These are phyloP conservation scores for Penaeus indicus DNA, from an alignment of 1,140 invertebrate species.

Conservation along the genomic window DNA sequence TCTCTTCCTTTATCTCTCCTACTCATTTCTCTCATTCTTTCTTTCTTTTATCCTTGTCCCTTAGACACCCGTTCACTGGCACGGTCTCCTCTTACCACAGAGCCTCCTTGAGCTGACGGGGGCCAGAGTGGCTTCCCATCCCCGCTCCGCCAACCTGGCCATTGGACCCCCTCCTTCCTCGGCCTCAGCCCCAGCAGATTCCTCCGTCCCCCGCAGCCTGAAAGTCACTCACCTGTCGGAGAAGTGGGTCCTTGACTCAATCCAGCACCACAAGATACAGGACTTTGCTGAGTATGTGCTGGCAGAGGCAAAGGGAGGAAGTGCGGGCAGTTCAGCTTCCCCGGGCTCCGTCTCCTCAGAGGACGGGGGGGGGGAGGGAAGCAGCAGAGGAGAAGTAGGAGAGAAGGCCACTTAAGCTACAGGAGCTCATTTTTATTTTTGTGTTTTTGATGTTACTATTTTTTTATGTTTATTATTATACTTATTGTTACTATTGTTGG, in stretches of 20 bases:
- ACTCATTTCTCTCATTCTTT: too few species aligned
- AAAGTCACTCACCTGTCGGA: slow-evolving; percentile 41
- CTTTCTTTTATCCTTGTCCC: background rate
- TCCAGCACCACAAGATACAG: slow-evolving; percentile 47
- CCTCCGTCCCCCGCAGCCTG: background rate
- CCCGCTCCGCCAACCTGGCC: slow-evolving; percentile 41
- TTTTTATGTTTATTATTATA: too few species aligned
- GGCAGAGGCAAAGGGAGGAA: background rate
- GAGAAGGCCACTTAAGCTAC: too few species aligned
- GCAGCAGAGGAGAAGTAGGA: too few species aligned
- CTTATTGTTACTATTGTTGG: too few species aligned
- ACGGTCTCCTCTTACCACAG: background rate
- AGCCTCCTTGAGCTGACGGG: slow-evolving; percentile 37
- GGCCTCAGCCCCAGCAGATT: too few species aligned
- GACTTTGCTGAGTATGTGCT: background rate
- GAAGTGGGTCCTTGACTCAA: slow-evolving; percentile 45
- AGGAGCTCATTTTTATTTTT: too few species aligned
- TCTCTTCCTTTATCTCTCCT: too few species aligned
- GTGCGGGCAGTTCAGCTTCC: background rate
- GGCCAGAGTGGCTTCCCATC: background rate
- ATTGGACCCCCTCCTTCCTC: background rate
- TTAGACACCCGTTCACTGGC: background rate
- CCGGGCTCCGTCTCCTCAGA: too few species aligned
- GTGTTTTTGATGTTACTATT: too few species aligned
- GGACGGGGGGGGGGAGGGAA: too few species aligned